phyloP scores from a whole-genome alignment of 2,797 vertebrate species.

The Enteromius trimaculatus region DNA sequence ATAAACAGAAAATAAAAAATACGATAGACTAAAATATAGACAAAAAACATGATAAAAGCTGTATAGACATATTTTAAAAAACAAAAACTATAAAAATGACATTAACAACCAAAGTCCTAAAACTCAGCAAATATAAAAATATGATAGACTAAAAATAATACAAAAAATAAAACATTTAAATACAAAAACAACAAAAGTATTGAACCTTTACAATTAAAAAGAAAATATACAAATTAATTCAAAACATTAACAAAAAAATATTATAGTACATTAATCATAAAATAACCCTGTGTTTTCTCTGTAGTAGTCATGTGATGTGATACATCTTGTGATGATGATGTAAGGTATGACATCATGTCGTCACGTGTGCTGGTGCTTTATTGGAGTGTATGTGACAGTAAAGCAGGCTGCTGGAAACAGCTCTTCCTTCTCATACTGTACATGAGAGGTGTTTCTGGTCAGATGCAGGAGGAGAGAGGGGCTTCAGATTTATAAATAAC shows the following conservation, averaged over 20 bases:
- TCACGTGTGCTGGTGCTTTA: not conserved
- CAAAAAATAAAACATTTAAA: too few relatives aligned
- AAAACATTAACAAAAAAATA: not conserved
- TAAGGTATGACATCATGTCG: slow-evolving; percentile 2
- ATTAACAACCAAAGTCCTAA: too few relatives aligned
- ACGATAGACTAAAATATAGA: not conserved
- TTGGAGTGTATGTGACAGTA: not conserved
- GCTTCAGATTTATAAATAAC: slow-evolving; percentile 55
- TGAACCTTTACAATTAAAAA: not conserved
- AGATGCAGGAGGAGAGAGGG: not conserved
- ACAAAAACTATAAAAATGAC: too few relatives aligned
- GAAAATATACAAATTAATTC: too few relatives aligned
- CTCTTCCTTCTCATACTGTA: not conserved
- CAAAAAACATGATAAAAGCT: not conserved
- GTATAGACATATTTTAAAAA: not conserved
- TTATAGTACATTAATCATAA: not conserved
- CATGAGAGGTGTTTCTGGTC: not conserved
- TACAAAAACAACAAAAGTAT: not conserved
- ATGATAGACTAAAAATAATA: not conserved
- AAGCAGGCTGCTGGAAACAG: too few relatives aligned
- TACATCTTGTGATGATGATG: not conserved
- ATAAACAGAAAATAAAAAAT: not conserved
- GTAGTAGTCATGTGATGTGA: slow-evolving; percentile 7
- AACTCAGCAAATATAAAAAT: not conserved
- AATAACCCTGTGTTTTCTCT: not conserved